Base-by-base conservation (phyloP, 2,888 invertebrate species). In the Leucoptera coffeella region DNA sequence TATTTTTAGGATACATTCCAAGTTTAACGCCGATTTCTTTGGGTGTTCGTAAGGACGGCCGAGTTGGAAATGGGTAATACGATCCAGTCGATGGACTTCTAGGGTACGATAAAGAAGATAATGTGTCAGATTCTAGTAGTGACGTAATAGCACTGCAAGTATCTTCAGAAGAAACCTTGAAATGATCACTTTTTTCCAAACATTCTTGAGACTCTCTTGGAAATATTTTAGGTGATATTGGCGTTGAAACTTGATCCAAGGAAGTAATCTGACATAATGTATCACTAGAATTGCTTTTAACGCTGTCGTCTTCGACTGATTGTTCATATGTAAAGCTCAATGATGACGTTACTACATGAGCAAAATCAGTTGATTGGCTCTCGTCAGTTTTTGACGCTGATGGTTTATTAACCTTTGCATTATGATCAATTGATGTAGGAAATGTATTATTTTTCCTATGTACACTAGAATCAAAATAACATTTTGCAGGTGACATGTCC, bases 11-110 rank as follows among this genome's bases (percentile, higher is more conserved):
- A 47, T 84, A 85, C 49, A 85, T 72, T 15, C 85, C 85, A 41
- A 85, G 54, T 43, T 80, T 80, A 15, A 85, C 62, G 17, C 79
- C 79, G 26, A 85, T 60, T 40, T 85, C 84, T 52, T 83, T 84
- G 26, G 79, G 83, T 51, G 81, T 78, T 28, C 82, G 73, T 26
- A 75, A 64, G 13, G n/a, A n/a, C n/a, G 79, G 74, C 38, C 78
- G 74, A 12, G 78, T 72, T 1, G 85, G 85, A 44, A 85, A 85
- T 1, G 84, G 85, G 42, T 80, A 81, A 42, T 80, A 84, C 4
- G 75, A 59, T 8, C 65, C 61, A 23, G 74, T 75, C 14, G 65
- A 73, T 0, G 78, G 78, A 47, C 69, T 76, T 15, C 69, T 57
- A 10, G 65, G 60, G 34, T 53, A 64, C 20, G 62, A 67, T 21